These are phyloP conservation scores for Ericerus pela DNA, from an alignment of 1,140 invertebrate genomes.

Conservation along the genomic window DNA sequence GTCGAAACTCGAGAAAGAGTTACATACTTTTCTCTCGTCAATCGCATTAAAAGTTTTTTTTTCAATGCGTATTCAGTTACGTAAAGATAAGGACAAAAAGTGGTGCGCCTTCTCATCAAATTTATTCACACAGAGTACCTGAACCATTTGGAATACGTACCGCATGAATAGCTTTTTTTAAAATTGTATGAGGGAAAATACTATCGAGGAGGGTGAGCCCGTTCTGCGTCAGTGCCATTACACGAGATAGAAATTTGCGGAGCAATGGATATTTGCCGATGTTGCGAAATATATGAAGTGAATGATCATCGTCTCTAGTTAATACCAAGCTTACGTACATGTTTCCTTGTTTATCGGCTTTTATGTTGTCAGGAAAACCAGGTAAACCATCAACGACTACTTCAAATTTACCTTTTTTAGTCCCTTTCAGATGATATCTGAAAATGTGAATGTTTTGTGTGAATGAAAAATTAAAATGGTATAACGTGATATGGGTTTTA, in stretches of 20 bases:
- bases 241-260: conserved; percentile 42
- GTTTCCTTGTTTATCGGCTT: conserved; percentile 45
- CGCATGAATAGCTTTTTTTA: conserved; percentile 36
- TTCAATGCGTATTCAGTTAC: no score
- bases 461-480: no score
- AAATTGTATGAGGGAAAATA: conserved; percentile 40
- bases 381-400: conserved; percentile 62
- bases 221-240: conserved; percentile 38
- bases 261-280: conserved; percentile 40
- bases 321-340: conserved; percentile 46
- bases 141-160: conserved; percentile 34
- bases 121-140: no score
- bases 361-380: conserved; percentile 65
- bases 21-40: no score
- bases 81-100: no score
- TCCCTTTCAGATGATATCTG: conserved; percentile 58
- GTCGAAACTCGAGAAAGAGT: no score
- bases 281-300: conserved; percentile 34
- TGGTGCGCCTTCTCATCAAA: no score
- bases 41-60: no score
- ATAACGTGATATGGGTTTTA: no score
- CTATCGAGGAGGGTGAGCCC: conserved; percentile 40
- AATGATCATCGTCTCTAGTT: conserved; percentile 33
- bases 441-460: conserved; percentile 29
- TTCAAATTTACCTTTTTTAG: conserved; percentile 53